Evolutionary conservation across 2,888 invertebrate genomes (phyloP), one percentile per base, ranked within the genome.

Genomic region (Drosophila prostipennis): DNA sequence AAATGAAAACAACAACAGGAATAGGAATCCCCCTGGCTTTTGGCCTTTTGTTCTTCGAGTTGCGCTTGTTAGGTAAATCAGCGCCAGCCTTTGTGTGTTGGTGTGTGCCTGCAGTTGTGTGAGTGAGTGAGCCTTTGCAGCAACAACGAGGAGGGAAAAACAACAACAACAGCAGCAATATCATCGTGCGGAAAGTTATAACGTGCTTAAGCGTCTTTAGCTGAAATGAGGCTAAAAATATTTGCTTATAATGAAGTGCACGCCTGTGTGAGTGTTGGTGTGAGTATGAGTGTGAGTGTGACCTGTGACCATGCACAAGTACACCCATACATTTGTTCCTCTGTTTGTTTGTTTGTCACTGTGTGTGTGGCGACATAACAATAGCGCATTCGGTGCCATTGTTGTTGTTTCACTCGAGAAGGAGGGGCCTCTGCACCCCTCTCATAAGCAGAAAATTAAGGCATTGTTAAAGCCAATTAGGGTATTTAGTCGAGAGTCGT

Each of bases 61-160:
- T 63, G 61, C 80, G 79, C 86, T 87, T 87, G 82, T 85, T 87
- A 87, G 82, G 87, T 84, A 82, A 82, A 87, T 87, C 87, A 85
- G 85, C 79, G 81, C 81, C 79, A 74, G 78, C 72, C 11, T 73
- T 73, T 70, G 80, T 78, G 57, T 74, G 69, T 61, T 56, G 29
- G 14, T 40, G 23, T 40, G 36, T 52, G 6, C 14, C 1, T 46
- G 60, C n/a, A 39, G 67, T 71, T 61, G 60, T 48, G 49, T 43
- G 63, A 32, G 51, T 51, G 64, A 42, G 42, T 19, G 42, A 19
- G 42, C 42, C 26, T 51, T 64, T 48, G 37, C 55, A 72, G 32
- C 23, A 68, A 32, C 51, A 60, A 43, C 60, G 70, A 51, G 37
- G 39, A 68, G 70, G 26, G 61, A 26, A 26, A 5, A 26, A 26